Evolutionary conservation across 1,140 invertebrate genomes (phyloP), one percentile per base, ranked within the genome.

Genomic region (Drosophila mojavensis): DNA sequence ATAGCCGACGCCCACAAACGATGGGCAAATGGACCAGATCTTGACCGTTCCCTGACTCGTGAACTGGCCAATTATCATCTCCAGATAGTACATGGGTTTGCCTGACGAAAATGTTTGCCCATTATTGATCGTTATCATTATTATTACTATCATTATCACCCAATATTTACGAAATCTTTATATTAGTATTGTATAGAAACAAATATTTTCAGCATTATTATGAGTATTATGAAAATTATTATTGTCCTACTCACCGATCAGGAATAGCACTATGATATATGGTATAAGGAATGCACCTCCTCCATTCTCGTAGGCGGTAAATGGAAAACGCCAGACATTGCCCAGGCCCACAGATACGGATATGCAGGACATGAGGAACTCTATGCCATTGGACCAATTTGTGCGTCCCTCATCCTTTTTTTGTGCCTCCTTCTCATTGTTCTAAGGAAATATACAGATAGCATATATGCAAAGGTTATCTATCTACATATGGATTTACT

Each of bases 311-410:
- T 96, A 97, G 26, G 96, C 96, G 1, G 96, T 94, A 79, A 97
- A 98, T 0, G 97, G 97, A 92, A 98, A 98, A 20, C 91, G 51
- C 92, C 91, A 92, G 28, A 92, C 76, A 48, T 92, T 92, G 15
- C 97, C 97, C 28, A 98, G 93, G 1, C 97, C 97, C 3, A 98
- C 96, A 0, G 97, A 97, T 65, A 97, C 97, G 33, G 97, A 96
- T 56, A 98, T 96, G 83, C 97, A 97, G 1, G 97, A 97, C 93
- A 98, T 96, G 0, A 98, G 93, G 85, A 98, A 98, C 84, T 98
- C 97, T 2, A 97, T 81, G 59, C 96, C 95, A 81, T 96, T 97
- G 9, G 94, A 94, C 97, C 97, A 98, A 88, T 95, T 96, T 1
- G 95, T 95, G 45, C 96, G 92, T 28, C 94, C 92, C 17, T 0